Conservation (phyloP, 2,113 vertebrate species). For the Pachycephala philippinensis region DNA sequence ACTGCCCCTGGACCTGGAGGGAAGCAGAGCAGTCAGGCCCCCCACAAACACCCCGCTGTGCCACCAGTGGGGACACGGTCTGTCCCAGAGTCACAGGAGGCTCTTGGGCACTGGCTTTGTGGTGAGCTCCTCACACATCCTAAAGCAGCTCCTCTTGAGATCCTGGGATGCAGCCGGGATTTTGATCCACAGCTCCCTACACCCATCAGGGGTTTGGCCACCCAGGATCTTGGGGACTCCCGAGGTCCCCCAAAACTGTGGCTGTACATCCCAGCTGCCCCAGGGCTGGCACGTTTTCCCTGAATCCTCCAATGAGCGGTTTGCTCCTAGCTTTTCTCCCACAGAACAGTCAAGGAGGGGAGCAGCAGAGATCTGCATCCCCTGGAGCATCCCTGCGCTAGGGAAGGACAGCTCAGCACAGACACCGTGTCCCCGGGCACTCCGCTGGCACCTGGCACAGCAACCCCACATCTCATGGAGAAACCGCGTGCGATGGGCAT, state of each 20-base stretch:
- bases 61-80: accelerated
- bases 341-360: neutral
- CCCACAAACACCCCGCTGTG: accelerated
- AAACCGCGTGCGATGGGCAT: accelerated
- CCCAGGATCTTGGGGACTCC: neutral
- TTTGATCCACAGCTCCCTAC: neutral
- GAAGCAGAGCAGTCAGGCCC: neutral
- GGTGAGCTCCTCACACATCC: neutral
- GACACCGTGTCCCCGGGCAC: accelerated
- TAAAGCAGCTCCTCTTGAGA: neutral
- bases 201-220: accelerated
- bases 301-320: neutral
- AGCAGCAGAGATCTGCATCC: accelerated
- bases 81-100: accelerated
- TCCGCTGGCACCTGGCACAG: accelerated
- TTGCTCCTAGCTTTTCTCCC: neutral
- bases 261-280: neutral
- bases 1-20: neutral
- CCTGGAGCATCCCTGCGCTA: neutral
- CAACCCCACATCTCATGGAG: neutral
- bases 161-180: accelerated
- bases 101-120: accelerated
- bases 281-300: accelerated
- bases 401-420: neutral
- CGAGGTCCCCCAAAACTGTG: accelerated